Conservation (phyloP, 2,113 vertebrate species). For the Casuarius casuarius region DNA sequence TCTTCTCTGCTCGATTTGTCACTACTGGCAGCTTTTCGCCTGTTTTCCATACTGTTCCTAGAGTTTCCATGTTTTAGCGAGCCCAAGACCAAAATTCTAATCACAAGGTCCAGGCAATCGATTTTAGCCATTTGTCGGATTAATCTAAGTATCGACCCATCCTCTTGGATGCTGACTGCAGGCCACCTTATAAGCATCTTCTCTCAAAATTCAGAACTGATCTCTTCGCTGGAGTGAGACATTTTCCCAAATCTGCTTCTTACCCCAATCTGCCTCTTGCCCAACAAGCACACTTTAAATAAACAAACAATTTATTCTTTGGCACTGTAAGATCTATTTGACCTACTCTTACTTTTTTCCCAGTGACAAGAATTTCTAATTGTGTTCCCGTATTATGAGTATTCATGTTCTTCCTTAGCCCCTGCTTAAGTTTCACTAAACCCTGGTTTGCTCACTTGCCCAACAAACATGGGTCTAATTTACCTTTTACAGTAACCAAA, state of each 20-base stretch:
- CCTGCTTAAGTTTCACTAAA: neutral
- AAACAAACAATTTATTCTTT: neutral
- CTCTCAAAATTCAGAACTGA: neutral
- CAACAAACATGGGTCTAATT: conserved; percentile 42
- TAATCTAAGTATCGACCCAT: neutral
- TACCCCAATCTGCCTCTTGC: neutral
- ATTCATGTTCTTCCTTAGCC: neutral
- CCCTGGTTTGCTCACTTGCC: conserved; percentile 9
- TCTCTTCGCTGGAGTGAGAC: neutral
- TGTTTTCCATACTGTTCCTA: neutral
- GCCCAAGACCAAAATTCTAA: neutral
- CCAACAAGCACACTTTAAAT: neutral
- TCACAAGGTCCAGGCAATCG: neutral
- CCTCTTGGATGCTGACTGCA: neutral
- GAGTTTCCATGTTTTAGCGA: neutral
- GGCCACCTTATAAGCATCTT: neutral
- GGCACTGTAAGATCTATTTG: neutral
- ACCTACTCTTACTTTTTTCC: neutral
- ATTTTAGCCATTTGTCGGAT: neutral
- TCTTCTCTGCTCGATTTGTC: neutral
- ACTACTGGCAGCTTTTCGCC: neutral
- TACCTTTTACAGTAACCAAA: conserved; percentile 70
- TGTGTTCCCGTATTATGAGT: neutral
- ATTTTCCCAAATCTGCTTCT: neutral
- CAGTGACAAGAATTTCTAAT: neutral